Conservation (phyloP, 2,797 vertebrate genomes). For the Cetoscarus ocellatus region DNA sequence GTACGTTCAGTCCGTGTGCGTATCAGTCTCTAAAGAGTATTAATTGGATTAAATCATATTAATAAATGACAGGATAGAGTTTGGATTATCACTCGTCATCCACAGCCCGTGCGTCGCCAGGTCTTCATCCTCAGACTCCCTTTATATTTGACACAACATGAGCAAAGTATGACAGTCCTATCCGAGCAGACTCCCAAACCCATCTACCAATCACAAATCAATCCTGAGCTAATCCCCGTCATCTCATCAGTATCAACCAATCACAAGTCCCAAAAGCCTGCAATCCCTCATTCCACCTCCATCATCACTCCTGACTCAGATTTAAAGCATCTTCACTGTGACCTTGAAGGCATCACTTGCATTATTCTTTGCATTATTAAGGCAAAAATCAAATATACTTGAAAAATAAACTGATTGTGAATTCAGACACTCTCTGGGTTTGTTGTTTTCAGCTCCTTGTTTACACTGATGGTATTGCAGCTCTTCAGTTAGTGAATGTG, state of each 20-base stretch:
- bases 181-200: conserved; percentile 21
- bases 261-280: conserved; percentile 64
- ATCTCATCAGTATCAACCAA: conserved; percentile 65
- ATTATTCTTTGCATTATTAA: neutral
- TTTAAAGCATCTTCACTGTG: conserved; percentile 43
- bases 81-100: conserved; percentile 72
- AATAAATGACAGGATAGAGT: conserved; percentile 69
- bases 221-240: conserved; percentile 59
- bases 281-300: conserved; percentile 67
- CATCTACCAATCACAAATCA: conserved; percentile 67
- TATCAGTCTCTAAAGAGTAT: conserved; percentile 29
- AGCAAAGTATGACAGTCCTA: conserved; percentile 14
- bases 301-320: conserved; percentile 49
- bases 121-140: conserved; percentile 41
- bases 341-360: conserved; percentile 40
- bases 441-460: too few relatives aligned
- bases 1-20: neutral
- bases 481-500: too few relatives aligned
- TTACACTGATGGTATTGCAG: too few relatives aligned
- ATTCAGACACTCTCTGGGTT: too few relatives aligned
- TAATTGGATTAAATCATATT: conserved; percentile 64
- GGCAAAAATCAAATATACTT: too few relatives aligned
- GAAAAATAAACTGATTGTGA: too few relatives aligned
- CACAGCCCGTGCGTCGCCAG: conserved; percentile 43
- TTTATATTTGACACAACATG: conserved; percentile 53